phyloP scores from a whole-genome alignment of 2,888 invertebrate genomes.

The Smittia sp. region DNA sequence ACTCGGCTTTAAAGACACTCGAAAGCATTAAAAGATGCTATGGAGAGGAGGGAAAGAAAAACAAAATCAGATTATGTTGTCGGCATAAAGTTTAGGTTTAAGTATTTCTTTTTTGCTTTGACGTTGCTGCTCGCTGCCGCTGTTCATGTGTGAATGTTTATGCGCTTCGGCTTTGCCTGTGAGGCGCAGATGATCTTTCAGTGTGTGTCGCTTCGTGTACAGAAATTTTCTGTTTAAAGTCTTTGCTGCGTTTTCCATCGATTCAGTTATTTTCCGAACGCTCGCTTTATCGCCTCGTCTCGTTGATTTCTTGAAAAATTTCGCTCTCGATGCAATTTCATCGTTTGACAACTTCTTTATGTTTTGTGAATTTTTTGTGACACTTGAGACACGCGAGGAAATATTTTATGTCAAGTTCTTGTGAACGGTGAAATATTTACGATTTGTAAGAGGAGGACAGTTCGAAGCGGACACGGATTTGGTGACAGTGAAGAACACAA shows the following conservation, averaged over 20 bases:
- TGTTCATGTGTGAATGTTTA: constrained; percentile 21
- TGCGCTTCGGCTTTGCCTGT: background rate
- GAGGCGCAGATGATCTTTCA: constrained; percentile 2
- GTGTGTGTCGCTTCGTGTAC: constrained; percentile 13
- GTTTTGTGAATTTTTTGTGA: constrained; percentile 2
- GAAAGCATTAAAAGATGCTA: background rate
- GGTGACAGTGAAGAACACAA: background rate
- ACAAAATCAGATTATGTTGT: constrained; percentile 22
- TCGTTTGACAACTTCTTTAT: background rate
- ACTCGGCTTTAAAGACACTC: background rate
- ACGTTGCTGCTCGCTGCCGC: background rate
- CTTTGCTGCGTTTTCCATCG: constrained; percentile 24
- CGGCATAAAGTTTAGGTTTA: background rate
- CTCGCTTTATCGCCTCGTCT: background rate
- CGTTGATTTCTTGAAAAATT: background rate
- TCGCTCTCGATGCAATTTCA: background rate
- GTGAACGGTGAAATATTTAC: background rate
- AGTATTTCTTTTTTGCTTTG: background rate
- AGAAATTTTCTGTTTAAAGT: constrained; percentile 20
- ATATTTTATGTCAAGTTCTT: background rate
- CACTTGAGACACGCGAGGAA: constrained; percentile 7
- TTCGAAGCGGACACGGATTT: background rate
- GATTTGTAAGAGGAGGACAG: constrained; percentile 7
- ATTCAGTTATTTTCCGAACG: constrained; percentile 25
- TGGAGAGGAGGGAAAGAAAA: background rate